These are phyloP conservation scores for Cryptotermes secundus DNA, from an alignment of 1,140 invertebrate genomes.

Conservation along the genomic window DNA sequence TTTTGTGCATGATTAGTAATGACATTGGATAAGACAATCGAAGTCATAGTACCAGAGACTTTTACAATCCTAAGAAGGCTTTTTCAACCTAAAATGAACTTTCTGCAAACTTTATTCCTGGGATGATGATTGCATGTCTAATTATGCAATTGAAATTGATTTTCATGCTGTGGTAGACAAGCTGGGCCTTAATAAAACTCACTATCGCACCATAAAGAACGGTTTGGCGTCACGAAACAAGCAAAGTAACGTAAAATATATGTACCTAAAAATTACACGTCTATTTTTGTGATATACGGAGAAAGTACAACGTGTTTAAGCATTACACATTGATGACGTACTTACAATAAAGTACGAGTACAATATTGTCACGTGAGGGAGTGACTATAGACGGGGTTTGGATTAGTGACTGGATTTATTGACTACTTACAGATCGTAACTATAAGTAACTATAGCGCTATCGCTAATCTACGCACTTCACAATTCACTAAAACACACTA, in stretches of 20 bases:
- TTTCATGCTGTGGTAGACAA: background rate
- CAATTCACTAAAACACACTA: too few species aligned
- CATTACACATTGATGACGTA: too few species aligned
- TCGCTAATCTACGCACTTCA: too few species aligned
- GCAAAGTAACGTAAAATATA: background rate
- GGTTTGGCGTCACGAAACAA: background rate
- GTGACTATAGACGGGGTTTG: too few species aligned
- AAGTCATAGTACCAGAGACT: background rate
- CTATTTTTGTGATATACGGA: too few species aligned
- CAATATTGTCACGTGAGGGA: too few species aligned
- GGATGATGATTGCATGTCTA: background rate
- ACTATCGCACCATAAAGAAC: background rate
- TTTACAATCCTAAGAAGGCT: too few species aligned
- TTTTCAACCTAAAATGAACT: background rate
- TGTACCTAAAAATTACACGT: too few species aligned
- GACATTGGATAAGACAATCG: background rate
- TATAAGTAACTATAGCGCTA: too few species aligned
- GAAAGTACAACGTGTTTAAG: too few species aligned
- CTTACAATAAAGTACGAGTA: background rate
- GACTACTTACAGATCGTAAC: too few species aligned
- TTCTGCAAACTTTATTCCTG: background rate
- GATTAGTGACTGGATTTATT: too few species aligned
- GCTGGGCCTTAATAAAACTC: background rate
- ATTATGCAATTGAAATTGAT: background rate
- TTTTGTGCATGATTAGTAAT: background rate